phyloP scores from a whole-genome alignment of 1,140 invertebrate genomes.

The Lepidotrigona ventralis region DNA sequence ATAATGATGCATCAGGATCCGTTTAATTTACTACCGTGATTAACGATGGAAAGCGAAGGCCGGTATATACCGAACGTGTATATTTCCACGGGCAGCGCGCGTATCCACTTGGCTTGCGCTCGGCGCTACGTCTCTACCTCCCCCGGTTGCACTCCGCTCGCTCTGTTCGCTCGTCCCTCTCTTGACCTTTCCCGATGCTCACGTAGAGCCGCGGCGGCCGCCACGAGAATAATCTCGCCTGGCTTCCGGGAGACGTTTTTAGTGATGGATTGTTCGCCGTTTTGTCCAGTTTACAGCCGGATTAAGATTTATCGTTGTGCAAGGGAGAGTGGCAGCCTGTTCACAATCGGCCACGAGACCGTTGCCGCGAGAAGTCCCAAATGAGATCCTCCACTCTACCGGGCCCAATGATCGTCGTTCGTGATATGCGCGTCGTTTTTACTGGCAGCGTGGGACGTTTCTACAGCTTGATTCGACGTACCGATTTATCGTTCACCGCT shows the following conservation, averaged over 20 bases:
- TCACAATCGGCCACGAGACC: conserved; percentile 4
- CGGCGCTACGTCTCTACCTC: conserved; percentile 12
- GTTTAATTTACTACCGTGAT: conserved; percentile 63
- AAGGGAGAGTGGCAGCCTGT: too few relatives aligned
- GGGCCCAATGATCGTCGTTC: not conserved
- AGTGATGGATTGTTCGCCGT: conserved; percentile 54
- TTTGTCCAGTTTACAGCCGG: conserved; percentile 37
- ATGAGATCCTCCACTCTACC: not conserved
- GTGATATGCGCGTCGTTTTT: not conserved
- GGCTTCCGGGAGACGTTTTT: conserved; percentile 59
- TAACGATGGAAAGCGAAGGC: conserved; percentile 63
- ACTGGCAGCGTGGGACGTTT: not conserved
- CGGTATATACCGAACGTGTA: conserved; percentile 59
- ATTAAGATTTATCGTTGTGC: conserved; percentile 36
- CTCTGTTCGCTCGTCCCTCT: not conserved
- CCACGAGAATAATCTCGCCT: conserved; percentile 37
- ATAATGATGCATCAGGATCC: conserved; percentile 58
- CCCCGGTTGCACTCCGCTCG: too few relatives aligned
- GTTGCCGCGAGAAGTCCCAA: not conserved
- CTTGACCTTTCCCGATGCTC: conserved; percentile 56
- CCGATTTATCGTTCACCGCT: not conserved
- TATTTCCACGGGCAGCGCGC: conserved; percentile 50
- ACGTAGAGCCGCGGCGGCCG: conserved; percentile 27
- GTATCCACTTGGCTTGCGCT: not conserved
- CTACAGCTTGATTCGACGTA: not conserved